Evolutionary conservation across 2,113 vertebrate genomes (phyloP).

Genomic region (Corythornis cristatus): DNA sequence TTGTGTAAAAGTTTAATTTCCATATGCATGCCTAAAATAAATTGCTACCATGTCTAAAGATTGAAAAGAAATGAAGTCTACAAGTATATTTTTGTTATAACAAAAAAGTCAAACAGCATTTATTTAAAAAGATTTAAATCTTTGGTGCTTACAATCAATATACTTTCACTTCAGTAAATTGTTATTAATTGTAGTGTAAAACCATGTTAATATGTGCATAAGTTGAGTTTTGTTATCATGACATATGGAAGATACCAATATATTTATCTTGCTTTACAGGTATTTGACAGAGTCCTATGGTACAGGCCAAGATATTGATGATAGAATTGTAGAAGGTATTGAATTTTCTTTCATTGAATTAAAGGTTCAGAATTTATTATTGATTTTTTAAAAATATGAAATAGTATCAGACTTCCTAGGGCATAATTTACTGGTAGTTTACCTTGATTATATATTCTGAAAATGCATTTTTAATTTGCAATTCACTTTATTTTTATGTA

Average conservation of each 20-base stretch:
- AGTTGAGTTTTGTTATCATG: not conserved
- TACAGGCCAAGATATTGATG: slow-evolving; percentile 95
- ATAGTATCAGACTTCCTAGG: not conserved
- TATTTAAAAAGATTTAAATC: not conserved
- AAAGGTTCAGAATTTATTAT: not conserved
- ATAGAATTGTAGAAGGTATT: slow-evolving; percentile 96
- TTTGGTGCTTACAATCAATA: not conserved
- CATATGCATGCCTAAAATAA: not conserved
- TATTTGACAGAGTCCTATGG: slow-evolving; percentile 95
- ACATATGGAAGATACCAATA: not conserved
- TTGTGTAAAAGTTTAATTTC: not conserved
- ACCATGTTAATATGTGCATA: not conserved
- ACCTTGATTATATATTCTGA: not conserved
- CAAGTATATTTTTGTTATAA: not conserved
- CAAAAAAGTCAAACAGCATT: not conserved
- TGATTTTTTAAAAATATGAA: not conserved
- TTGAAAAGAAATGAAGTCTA: not conserved
- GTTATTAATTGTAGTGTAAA: not conserved
- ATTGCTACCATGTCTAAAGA: not conserved
- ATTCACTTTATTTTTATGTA: not conserved
- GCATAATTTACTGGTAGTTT: not conserved
- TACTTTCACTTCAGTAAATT: not conserved
- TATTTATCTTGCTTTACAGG: slow-evolving; percentile 69
- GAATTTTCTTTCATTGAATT: not conserved
- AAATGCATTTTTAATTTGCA: not conserved